Evolutionary conservation across 2,888 invertebrate genomes (phyloP).

Genomic region (Ceraclea dissimilis): DNA sequence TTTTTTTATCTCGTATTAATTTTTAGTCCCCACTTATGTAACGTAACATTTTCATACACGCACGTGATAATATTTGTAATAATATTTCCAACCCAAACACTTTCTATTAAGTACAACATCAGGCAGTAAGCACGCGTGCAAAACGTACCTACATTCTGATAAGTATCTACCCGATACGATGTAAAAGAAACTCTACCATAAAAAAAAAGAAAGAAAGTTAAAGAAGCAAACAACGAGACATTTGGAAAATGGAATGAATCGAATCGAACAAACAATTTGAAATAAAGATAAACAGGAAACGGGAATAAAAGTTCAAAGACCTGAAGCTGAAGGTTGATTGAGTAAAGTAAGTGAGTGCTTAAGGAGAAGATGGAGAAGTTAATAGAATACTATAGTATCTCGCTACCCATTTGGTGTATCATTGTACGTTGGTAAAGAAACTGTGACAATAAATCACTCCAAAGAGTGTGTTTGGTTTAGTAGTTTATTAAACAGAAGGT

Average conservation of each 20-base stretch:
- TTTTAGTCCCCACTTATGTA: too few relatives aligned
- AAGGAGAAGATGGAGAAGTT: neutral
- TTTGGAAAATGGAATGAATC: neutral
- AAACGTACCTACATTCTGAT: too few relatives aligned
- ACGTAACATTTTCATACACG: too few relatives aligned
- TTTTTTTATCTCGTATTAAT: too few relatives aligned
- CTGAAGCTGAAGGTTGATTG: neutral
- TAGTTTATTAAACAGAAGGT: too few relatives aligned
- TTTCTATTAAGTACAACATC: too few relatives aligned
- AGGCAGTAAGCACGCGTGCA: too few relatives aligned
- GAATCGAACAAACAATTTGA: neutral
- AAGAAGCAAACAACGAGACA: neutral
- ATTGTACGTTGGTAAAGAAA: neutral
- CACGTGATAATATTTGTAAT: too few relatives aligned
- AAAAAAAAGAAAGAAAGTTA: too few relatives aligned
- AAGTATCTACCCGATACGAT: slow-evolving; percentile 23
- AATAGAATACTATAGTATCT: neutral
- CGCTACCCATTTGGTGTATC: neutral
- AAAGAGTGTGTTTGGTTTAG: neutral
- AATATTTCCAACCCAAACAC: too few relatives aligned
- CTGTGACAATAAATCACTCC: neutral
- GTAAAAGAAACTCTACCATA: slow-evolving; percentile 6
- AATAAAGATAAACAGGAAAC: slow-evolving; percentile 1
- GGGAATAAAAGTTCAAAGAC: neutral
- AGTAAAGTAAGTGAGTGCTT: neutral